Evolutionary conservation across 2,113 vertebrate species (phyloP).

Genomic region (Mastomys coucha): DNA sequence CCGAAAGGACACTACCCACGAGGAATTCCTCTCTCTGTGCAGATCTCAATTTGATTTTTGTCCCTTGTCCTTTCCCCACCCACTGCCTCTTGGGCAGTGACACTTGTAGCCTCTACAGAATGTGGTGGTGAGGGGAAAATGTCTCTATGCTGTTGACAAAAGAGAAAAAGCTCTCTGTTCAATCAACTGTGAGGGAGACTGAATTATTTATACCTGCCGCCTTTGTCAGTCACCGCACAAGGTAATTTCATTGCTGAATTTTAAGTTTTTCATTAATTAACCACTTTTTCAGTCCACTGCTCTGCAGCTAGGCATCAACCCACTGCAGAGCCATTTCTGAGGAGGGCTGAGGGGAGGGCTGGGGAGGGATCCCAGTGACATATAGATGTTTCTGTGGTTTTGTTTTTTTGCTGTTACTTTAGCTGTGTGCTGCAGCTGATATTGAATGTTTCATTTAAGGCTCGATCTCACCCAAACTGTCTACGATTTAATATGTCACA

Average conservation of each 20-base stretch:
- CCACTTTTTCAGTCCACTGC: slow-evolving; percentile 86
- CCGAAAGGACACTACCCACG: not conserved
- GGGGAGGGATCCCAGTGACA: slow-evolving; percentile 56
- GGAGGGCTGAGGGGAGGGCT: slow-evolving; percentile 44
- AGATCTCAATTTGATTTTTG: not conserved
- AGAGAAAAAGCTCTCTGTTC: slow-evolving; percentile 79
- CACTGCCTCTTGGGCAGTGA: not conserved
- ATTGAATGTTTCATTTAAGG: slow-evolving; percentile 78
- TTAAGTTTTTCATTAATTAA: slow-evolving; percentile 89
- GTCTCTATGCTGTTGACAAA: slow-evolving; percentile 70
- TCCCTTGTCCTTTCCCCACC: slow-evolving; percentile 28
- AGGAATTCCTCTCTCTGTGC: not conserved
- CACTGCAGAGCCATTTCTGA: slow-evolving; percentile 75
- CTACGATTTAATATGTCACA: slow-evolving; percentile 79
- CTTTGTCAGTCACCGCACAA: slow-evolving; percentile 85
- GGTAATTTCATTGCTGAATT: slow-evolving; percentile 87
- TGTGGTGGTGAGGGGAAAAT: not conserved
- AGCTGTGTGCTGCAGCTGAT: slow-evolving; percentile 65
- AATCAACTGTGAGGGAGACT: slow-evolving; percentile 83
- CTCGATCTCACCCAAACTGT: slow-evolving; percentile 66
- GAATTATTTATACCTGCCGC: slow-evolving; percentile 83
- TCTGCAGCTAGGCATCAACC: slow-evolving; percentile 78
- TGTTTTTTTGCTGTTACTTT: slow-evolving; percentile 63
- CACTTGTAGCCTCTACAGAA: slow-evolving; percentile 57
- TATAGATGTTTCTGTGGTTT: slow-evolving; percentile 76